Conservation (phyloP, 2,888 invertebrate genomes). For the Eupeodes latifasciatus region DNA sequence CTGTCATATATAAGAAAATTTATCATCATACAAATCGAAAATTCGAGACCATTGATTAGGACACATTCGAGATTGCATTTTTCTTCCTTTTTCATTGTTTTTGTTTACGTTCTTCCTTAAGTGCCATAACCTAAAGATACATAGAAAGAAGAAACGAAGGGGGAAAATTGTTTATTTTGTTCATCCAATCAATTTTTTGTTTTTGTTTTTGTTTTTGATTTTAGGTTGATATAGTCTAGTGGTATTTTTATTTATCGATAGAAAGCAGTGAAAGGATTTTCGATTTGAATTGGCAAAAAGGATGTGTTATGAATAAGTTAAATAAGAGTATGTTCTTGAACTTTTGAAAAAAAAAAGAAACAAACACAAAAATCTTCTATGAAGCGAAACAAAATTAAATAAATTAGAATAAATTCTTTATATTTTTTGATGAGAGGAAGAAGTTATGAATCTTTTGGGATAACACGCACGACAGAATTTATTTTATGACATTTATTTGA, state of each 20-base stretch:
- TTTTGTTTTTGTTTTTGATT: too few species aligned
- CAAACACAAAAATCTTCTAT: too few species aligned
- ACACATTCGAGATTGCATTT: constrained; percentile 39
- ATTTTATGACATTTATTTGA: too few species aligned
- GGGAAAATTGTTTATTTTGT: background rate
- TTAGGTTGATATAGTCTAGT: background rate
- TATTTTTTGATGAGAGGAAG: too few species aligned
- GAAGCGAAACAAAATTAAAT: too few species aligned
- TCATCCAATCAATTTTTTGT: constrained; percentile 9
- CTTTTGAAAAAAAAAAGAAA: too few species aligned
- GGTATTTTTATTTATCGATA: background rate
- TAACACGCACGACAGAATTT: too few species aligned
- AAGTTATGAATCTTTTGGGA: too few species aligned
- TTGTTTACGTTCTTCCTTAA: background rate
- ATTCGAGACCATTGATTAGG: constrained; percentile 43
- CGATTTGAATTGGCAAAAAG: background rate
- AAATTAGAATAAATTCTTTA: too few species aligned
- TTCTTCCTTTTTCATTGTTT: background rate
- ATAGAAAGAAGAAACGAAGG: background rate
- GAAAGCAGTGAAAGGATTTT: background rate
- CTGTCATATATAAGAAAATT: constrained; percentile 34
- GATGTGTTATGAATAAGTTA: constrained; percentile 2
- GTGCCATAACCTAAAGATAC: too few species aligned
- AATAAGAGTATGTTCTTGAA: too few species aligned
- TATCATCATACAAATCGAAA: constrained; percentile 38